Percentiles rank a stretch among this genome's conserved stretches.
phyloP scores from a whole-genome alignment of 2,113 vertebrate genomes.

The Polypterus bichir region DNA sequence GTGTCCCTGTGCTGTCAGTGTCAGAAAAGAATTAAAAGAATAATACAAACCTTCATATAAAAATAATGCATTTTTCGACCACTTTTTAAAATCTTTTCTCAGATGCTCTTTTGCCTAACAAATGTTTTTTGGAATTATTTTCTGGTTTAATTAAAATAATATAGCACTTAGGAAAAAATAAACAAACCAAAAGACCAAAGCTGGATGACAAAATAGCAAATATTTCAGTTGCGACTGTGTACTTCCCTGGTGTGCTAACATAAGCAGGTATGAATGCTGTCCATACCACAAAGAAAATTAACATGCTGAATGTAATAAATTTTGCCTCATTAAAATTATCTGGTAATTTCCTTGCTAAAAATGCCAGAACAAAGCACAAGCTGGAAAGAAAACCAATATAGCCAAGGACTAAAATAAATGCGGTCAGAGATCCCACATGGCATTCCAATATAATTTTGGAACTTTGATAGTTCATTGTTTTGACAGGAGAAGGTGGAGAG shows the following conservation, averaged over 20 bases:
- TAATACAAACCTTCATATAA: constrained; percentile 4
- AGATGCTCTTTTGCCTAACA: constrained; percentile 22
- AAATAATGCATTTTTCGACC: neutral
- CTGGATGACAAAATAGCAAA: constrained; percentile 32
- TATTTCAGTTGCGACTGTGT: constrained; percentile 27
- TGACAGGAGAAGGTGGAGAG: constrained; percentile 24
- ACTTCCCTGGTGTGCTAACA: constrained; percentile 15
- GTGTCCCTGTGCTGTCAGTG: constrained; percentile 14
- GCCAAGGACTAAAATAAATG: constrained; percentile 28
- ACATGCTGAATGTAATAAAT: constrained; percentile 29
- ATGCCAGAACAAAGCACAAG: constrained; percentile 24
- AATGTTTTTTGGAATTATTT: constrained; percentile 31
- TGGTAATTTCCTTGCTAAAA: constrained; percentile 31
- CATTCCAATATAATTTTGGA: constrained; percentile 34
- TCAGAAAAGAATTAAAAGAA: neutral
- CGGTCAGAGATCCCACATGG: constrained; percentile 30
- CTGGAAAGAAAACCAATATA: constrained; percentile 25
- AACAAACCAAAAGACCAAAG: constrained; percentile 30
- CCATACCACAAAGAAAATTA: constrained; percentile 15
- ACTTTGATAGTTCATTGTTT: constrained; percentile 20
- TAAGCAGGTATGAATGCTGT: constrained; percentile 11
- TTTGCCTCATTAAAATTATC: constrained; percentile 39
- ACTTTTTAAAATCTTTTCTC: neutral
- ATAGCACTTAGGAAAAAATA: constrained; percentile 16
- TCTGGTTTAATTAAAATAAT: constrained; percentile 24